Conservation (phyloP, 2,113 vertebrate genomes). For the Varanus salvator region DNA sequence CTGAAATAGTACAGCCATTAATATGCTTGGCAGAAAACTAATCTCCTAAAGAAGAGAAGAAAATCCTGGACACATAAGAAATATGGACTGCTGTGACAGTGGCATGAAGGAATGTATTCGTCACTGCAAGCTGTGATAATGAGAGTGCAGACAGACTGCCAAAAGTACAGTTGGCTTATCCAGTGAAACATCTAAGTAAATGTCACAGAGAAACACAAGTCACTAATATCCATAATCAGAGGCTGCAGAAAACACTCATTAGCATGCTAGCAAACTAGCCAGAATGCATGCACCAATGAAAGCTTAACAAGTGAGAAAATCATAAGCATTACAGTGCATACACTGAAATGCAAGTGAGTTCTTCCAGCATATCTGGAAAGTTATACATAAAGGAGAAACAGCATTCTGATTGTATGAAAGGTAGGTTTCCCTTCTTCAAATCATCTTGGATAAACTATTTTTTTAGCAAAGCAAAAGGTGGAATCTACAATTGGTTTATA, state of each 20-base stretch:
- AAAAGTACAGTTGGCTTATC: constrained; percentile 29
- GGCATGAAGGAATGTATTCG: constrained; percentile 32
- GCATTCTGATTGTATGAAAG: not conserved
- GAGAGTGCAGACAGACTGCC: not conserved
- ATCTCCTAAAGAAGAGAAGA: constrained; percentile 37
- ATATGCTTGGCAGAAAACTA: constrained; percentile 36
- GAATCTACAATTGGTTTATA: not conserved
- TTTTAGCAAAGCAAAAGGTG: not conserved
- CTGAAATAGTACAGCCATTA: constrained; percentile 33
- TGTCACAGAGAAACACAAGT: not conserved
- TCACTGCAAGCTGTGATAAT: constrained; percentile 24
- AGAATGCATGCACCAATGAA: not conserved
- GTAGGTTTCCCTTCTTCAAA: not conserved
- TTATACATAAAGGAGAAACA: not conserved
- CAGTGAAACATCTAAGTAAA: constrained; percentile 35
- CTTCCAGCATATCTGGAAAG: not conserved
- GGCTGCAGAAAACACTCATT: not conserved
- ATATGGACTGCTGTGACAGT: not conserved
- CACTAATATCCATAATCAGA: constrained; percentile 9
- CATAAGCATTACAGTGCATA: not conserved
- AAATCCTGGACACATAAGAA: constrained; percentile 38
- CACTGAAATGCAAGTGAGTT: not conserved
- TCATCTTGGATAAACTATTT: not conserved
- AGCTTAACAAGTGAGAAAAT: not conserved
- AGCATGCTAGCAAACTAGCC: constrained; percentile 19